phyloP scores from a whole-genome alignment of 2,888 invertebrate genomes.

The Cantharis lateralis region DNA sequence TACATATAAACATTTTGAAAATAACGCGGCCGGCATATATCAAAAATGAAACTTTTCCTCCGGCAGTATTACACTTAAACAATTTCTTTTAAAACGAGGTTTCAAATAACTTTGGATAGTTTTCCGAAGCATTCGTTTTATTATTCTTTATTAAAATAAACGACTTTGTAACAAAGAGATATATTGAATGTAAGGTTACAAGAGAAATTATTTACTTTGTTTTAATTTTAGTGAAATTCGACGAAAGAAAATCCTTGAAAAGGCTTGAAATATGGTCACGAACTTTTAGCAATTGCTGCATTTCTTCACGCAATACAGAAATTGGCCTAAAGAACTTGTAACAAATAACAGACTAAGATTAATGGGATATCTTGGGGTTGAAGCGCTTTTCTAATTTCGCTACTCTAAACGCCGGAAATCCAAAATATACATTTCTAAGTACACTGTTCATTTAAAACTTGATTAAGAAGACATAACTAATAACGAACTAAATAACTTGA shows the following conservation, averaged over 20 bases:
- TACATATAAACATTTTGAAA: background rate
- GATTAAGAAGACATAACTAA: slow-evolving; percentile 20
- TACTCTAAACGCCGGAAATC: slow-evolving; percentile 26
- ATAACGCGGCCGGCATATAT: background rate
- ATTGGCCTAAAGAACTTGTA: slow-evolving; percentile 36
- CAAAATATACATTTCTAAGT: slow-evolving; percentile 28
- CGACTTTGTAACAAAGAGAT: background rate
- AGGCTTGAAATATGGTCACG: slow-evolving; percentile 34
- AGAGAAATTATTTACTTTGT: background rate
- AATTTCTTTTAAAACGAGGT: background rate
- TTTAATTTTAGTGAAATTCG: background rate
- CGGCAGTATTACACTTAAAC: background rate
- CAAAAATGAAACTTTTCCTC: background rate
- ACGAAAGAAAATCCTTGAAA: slow-evolving; percentile 19
- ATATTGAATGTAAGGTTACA: background rate
- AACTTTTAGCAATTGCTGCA: slow-evolving; percentile 35
- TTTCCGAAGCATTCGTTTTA: background rate
- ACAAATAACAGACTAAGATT: slow-evolving; percentile 35
- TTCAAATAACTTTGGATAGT: background rate
- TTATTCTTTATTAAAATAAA: background rate
- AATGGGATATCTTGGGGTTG: slow-evolving; percentile 35
- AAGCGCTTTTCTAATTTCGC: slow-evolving; percentile 33
- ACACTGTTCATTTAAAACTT: slow-evolving; percentile 9
- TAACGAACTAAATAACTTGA: background rate
- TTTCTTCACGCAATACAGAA: slow-evolving; percentile 37